Evolutionary conservation across 2,797 vertebrate genomes (phyloP), one percentile per base, ranked within the genome.

Genomic region (Uromys caudimaculatus): DNA sequence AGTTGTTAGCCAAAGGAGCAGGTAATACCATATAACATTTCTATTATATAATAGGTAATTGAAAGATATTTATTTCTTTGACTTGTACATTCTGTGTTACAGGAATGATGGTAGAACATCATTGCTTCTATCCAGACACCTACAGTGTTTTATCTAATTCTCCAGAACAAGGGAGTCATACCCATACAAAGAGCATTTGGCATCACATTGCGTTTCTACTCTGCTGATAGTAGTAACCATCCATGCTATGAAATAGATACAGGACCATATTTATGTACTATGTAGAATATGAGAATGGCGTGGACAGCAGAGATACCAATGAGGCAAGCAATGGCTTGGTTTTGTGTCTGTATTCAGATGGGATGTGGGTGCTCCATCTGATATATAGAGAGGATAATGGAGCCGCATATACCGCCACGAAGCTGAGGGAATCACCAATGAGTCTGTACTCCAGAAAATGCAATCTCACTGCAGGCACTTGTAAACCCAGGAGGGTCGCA

Each of bases 381-480:
- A 78, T 58, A 16, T 62, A 27, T 50, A 82, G n/a, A 62, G 54
- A 56, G 14, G 73, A 35, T 54, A 41, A 2, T 35, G 12, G 54
- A 23, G 60, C 27, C 35, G 29, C 83, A 62, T 89, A 8, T 83
- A 79, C 47, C 32, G 27, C 21, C 88, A 60, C 2, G 47, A 54
- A 83, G n/a, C n/a, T 85, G 35, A 12, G 76, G 62, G 32, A 92
- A 69, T 97, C 69, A 88, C 52, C 82, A 35, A 95, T 85, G 62
- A 94, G 35, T 56, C 9, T 17, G 52, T 82, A 54, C 47, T 54
- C 91, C 47, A 60, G 73, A 93, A 95, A 94, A 73, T 73, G 58
- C 35, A 7, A 92, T 76, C 83, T 95, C 35, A 90, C n/a, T 96
- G 91, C 32, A 90, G 52, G 50, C 13, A 86, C 87, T 75, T 47